Percentiles rank a stretch among this genome's conserved stretches.
Evolutionary conservation across 2,888 invertebrate genomes (phyloP).

Genomic region (Helobdella robusta): DNA sequence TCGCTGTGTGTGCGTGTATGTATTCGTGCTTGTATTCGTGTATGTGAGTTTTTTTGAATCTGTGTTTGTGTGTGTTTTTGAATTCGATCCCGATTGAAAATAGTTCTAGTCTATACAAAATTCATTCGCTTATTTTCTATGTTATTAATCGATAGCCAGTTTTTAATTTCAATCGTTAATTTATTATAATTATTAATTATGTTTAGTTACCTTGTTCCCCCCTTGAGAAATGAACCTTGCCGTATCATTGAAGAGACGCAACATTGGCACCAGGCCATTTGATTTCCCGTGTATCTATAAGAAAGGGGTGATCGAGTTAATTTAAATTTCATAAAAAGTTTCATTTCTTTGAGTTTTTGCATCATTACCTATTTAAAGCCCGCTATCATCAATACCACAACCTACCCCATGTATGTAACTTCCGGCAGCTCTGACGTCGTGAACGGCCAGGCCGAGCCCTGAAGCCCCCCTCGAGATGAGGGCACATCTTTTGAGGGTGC

Average conservation of each 20-base stretch:
- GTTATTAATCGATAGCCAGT: not conserved
- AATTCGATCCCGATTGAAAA: not conserved
- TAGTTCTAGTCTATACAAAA: not conserved
- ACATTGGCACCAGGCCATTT: slow-evolving; percentile 85
- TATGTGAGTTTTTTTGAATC: not conserved
- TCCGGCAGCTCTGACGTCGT: slow-evolving; percentile 20
- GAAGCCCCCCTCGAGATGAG: slow-evolving; percentile 20
- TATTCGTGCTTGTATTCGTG: not conserved
- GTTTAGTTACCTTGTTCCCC: slow-evolving; percentile 70
- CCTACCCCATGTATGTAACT: slow-evolving; percentile 15
- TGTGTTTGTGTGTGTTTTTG: not conserved
- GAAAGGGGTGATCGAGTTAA: not conserved
- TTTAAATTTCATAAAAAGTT: not conserved
- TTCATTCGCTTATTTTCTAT: not conserved
- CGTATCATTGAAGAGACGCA: slow-evolving; percentile 85
- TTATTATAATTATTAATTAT: no score
- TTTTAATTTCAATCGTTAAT: no score
- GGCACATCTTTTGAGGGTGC: slow-evolving; percentile 21
- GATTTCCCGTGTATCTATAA: slow-evolving; percentile 73
- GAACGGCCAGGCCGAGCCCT: slow-evolving; percentile 17
- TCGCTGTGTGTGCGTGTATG: no score
- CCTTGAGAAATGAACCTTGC: slow-evolving; percentile 93
- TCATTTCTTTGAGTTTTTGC: not conserved
- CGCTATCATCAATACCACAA: not conserved
- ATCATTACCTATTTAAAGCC: not conserved